Percentiles rank a stretch among this genome's conserved stretches.
Evolutionary conservation across 2,113 vertebrate species (phyloP).

Genomic region (Puffinus mauretanicus): DNA sequence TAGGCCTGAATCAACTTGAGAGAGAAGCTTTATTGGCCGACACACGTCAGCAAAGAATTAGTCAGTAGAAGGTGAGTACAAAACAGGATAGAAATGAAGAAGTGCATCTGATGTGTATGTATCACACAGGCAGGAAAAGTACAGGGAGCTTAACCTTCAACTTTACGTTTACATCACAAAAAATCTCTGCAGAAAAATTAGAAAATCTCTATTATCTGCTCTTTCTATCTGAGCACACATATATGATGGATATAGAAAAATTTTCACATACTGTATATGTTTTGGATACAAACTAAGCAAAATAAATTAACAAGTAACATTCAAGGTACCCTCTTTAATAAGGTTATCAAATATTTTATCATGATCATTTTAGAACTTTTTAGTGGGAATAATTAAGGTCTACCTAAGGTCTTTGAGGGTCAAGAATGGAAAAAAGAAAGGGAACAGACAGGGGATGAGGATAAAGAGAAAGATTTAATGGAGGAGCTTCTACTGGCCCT

Average conservation of each 20-base stretch:
- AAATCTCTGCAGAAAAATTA: not conserved
- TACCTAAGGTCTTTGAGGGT: not conserved
- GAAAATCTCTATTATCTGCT: not conserved
- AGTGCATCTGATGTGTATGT: not conserved
- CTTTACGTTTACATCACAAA: not conserved
- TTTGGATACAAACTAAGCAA: not conserved
- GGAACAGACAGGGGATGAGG: not conserved
- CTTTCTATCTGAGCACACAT: not conserved
- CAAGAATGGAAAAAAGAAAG: not conserved
- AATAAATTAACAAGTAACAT: not conserved
- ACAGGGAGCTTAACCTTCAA: not conserved
- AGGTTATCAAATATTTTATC: not conserved
- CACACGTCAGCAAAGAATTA: not conserved
- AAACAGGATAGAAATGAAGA: not conserved
- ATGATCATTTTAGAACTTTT: not conserved
- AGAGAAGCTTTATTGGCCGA: not conserved
- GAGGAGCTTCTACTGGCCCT: not conserved
- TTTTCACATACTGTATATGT: not conserved
- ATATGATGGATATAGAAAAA: not conserved
- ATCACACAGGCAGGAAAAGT: not conserved
- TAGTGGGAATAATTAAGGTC: not conserved
- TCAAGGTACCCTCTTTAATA: not conserved
- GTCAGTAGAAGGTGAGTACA: not conserved
- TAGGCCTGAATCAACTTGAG: not conserved
- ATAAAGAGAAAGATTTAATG: not conserved